These are phyloP conservation scores for Dasyornis broadbenti DNA, from an alignment of 2,113 vertebrate genomes.

Conservation along the genomic window DNA sequence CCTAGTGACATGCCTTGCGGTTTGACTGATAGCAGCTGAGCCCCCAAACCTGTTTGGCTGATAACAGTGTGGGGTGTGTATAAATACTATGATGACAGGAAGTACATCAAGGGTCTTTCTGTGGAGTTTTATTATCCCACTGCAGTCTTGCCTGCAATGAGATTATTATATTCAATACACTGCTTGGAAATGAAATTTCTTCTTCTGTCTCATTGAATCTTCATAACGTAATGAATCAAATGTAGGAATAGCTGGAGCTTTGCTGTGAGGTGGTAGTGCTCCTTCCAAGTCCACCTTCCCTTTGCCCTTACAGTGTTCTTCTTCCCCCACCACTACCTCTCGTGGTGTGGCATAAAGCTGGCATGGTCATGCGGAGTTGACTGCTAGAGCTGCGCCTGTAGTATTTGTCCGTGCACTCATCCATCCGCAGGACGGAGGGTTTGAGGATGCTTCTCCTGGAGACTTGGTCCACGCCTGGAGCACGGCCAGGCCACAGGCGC, in stretches of 20 bases:
- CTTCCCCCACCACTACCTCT: too few species aligned
- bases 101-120: not conserved
- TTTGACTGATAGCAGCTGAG: not conserved
- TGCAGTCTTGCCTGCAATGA: not conserved
- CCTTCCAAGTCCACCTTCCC: too few species aligned
- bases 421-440: fast-evolving
- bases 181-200: not conserved
- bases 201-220: not conserved
- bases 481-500: not conserved
- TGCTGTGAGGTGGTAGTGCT: not conserved
- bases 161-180: not conserved
- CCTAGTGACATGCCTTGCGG: fast-evolving
- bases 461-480: not conserved
- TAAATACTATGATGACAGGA: not conserved
- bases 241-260: not conserved
- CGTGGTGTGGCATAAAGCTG: fast-evolving
- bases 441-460: not conserved
- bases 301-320: fast-evolving
- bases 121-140: not conserved
- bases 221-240: not conserved
- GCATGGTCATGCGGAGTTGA: fast-evolving
- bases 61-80: fast-evolving
- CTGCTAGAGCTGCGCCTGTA: not conserved
- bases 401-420: fast-evolving
- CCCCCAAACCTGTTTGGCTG: not conserved